Conservation (phyloP, 2,888 invertebrate species). For the Cheilosia urbana region DNA sequence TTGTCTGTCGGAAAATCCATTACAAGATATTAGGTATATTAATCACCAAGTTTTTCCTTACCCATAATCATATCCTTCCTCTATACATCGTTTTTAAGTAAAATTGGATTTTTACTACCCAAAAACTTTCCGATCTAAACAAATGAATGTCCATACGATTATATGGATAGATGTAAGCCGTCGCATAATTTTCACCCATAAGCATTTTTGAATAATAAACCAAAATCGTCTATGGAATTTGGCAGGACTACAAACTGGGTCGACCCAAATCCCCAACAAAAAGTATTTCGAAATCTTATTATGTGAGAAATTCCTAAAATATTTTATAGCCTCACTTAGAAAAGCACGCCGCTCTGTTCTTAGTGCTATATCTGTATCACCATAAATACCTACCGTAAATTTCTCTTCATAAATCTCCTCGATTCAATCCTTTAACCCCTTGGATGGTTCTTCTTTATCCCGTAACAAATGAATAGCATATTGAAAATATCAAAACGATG, state of each 20-base stretch:
- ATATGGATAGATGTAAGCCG: neutral
- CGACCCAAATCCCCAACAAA: constrained; percentile 19
- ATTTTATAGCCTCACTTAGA: constrained; percentile 41
- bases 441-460: constrained; percentile 21
- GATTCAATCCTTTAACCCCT: constrained; percentile 57
- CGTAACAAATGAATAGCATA: constrained; percentile 61
- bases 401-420: constrained; percentile 55
- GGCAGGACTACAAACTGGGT: constrained; percentile 16
- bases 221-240: constrained; percentile 35
- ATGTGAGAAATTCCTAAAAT: constrained; percentile 62
- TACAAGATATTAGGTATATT: neutral
- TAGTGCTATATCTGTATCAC: constrained; percentile 28
- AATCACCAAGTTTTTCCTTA: neutral
- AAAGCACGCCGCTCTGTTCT: constrained; percentile 9
- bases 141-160: neutral
- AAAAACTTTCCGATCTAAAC: constrained; percentile 1
- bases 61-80: neutral
- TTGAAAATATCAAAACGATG: constrained; percentile 58
- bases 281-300: constrained; percentile 52
- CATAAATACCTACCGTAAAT: constrained; percentile 45
- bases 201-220: constrained; percentile 48
- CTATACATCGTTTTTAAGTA: neutral
- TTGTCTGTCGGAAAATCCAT: neutral
- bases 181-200: constrained; percentile 26
- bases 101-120: constrained; percentile 39